These are phyloP conservation scores for Falco punctatus DNA, from an alignment of 2,113 vertebrate species.

Conservation along the genomic window DNA sequence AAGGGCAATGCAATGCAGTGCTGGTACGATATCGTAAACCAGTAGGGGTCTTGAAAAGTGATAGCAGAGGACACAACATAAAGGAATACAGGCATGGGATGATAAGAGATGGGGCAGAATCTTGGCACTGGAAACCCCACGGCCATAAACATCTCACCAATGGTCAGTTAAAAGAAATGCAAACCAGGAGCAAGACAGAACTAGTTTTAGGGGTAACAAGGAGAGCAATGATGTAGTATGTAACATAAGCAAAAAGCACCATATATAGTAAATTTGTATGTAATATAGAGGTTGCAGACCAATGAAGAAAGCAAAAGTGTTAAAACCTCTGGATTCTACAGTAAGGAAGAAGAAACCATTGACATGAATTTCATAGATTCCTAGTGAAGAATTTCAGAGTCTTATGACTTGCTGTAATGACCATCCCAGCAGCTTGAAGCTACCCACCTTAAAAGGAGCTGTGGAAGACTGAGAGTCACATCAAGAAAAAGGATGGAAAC, in stretches of 20 bases:
- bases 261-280: neutral
- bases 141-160: neutral
- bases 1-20: neutral
- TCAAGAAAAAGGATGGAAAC: neutral
- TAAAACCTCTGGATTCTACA: neutral
- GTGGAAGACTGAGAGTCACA: neutral
- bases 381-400: neutral
- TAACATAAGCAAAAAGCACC: neutral
- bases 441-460: neutral
- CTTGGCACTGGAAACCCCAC: neutral
- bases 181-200: neutral
- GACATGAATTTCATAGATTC: neutral
- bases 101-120: neutral
- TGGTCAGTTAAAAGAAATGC: neutral
- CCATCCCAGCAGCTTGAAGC: neutral
- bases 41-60: neutral
- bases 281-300: neutral
- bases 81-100: neutral
- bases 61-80: neutral
- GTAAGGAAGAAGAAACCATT: neutral
- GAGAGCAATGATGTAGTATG: neutral
- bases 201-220: neutral
- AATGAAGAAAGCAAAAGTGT: neutral
- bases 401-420: neutral
- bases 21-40: neutral